Evolutionary conservation across 2,888 invertebrate genomes (phyloP), one percentile per base, ranked within the genome.

Genomic region (Drosophila subquinaria): DNA sequence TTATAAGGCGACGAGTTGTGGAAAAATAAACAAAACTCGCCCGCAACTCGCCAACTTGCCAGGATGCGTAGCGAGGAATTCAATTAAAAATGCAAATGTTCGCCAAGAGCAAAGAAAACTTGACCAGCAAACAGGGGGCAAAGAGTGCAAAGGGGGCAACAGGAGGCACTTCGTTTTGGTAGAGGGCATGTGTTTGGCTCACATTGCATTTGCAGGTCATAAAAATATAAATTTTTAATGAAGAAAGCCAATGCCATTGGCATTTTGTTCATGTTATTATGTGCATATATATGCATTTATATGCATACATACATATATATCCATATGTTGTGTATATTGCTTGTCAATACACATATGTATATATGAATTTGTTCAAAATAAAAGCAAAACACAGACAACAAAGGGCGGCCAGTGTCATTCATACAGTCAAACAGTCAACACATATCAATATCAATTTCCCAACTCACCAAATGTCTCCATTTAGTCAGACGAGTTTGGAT

Each of bases 51-150:
- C 27, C 27, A 27, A 38, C 27, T 33, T 23, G 42, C 42, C 79
- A 79, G 72, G 72, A 82, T 64, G 66, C 66, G 59, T 47, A 50
- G 59, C 70, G 56, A 64, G 64, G 55, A 67, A 79, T 75, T 82
- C 70, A 86, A 82, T 85, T 82, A 74, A 77, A 77, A 79, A 79
- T 77, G 82, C 75, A 71, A 82, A 87, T 85, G 43, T 50, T 52
- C 47, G 15, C 11, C 52, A 55, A 60, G 48, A 56, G 48, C 65
- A 56, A 63, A 59, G 36, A 61, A 67, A 61, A 62, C 60, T 73
- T 48, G 69, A 70, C 52, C 59, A 40, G 33, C 45, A 23, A 60
- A 33, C 8, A 38, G 30, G 38, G 30, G 8, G 30, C 9, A 3
- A 36, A 10, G 36, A 17, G 13, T 15, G n/a, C 11, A 48, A 17